Conservation (phyloP, 2,888 invertebrate species). For the Noctua janthe region DNA sequence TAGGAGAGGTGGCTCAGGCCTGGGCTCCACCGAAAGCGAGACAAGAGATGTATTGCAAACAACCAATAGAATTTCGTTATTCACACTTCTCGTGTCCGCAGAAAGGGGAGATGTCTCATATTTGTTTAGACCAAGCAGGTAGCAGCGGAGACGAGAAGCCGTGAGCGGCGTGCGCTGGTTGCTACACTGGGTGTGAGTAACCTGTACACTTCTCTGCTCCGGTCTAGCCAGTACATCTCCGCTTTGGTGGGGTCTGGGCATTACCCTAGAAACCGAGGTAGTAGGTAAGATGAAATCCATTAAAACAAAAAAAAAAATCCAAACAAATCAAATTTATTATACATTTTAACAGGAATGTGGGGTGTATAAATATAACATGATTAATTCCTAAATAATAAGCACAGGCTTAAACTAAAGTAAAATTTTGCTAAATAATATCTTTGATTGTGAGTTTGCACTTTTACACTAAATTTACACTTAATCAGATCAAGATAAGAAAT, state of each 20-base stretch:
- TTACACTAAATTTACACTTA: constrained; percentile 10
- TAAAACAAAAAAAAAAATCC: constrained; percentile 33
- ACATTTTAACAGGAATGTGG: constrained; percentile 55
- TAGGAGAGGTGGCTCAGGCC: not conserved
- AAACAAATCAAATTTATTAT: constrained; percentile 43
- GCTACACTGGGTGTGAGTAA: not conserved
- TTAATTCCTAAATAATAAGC: constrained; percentile 21
- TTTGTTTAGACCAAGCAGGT: not conserved
- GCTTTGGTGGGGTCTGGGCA: not conserved
- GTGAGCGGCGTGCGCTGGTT: not conserved
- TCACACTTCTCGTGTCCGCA: too few species aligned
- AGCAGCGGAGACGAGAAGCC: not conserved
- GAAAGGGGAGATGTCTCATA: not conserved
- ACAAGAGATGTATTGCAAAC: not conserved
- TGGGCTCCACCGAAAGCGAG: not conserved
- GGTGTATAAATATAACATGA: constrained; percentile 40
- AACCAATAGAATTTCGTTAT: not conserved
- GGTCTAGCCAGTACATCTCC: not conserved
- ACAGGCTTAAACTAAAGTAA: constrained; percentile 15
- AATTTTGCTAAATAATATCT: constrained; percentile 53
- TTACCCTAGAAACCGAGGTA: not conserved
- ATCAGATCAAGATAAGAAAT: constrained; percentile 46
- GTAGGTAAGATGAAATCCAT: not conserved
- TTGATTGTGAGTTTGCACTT: constrained; percentile 47
- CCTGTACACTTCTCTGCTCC: not conserved